These are phyloP conservation scores for Urocynchramus pylzowi DNA, from an alignment of 2,113 vertebrate species.

Conservation along the genomic window DNA sequence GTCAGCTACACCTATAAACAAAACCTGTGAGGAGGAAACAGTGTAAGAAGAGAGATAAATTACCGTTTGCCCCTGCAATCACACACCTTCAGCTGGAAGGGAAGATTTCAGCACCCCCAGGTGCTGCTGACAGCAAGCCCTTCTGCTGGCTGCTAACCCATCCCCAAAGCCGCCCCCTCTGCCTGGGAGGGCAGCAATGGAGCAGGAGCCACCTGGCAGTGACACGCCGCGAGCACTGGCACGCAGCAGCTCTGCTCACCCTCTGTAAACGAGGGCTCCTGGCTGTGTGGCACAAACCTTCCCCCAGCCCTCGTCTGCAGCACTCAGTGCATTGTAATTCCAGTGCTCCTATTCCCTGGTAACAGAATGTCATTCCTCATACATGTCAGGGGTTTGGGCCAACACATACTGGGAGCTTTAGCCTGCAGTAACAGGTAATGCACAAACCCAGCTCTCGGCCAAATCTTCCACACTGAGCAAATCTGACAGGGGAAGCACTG, in stretches of 20 bases:
- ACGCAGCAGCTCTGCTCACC: neutral
- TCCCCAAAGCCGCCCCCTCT: rapidly evolving
- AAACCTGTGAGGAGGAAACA: neutral
- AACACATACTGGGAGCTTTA: neutral
- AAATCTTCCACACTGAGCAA: neutral
- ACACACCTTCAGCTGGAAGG: neutral
- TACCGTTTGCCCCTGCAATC: neutral
- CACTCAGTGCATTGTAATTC: neutral
- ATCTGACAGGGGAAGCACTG: conserved; percentile 10
- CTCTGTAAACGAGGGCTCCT: neutral
- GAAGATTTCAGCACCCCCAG: neutral
- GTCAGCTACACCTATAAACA: neutral
- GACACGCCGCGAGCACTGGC: neutral
- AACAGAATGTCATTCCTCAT: neutral
- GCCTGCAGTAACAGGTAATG: conserved; percentile 37
- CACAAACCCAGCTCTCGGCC: neutral
- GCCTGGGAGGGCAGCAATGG: neutral
- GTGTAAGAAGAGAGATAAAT: neutral
- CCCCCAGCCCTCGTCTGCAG: neutral
- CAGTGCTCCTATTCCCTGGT: neutral
- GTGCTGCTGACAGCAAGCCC: neutral
- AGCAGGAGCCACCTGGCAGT: neutral
- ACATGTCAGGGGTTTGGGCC: neutral
- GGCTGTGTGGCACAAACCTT: neutral
- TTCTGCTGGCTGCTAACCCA: neutral